Base-by-base conservation (phyloP, 2,797 vertebrate species). In the Ceryle rudis region DNA sequence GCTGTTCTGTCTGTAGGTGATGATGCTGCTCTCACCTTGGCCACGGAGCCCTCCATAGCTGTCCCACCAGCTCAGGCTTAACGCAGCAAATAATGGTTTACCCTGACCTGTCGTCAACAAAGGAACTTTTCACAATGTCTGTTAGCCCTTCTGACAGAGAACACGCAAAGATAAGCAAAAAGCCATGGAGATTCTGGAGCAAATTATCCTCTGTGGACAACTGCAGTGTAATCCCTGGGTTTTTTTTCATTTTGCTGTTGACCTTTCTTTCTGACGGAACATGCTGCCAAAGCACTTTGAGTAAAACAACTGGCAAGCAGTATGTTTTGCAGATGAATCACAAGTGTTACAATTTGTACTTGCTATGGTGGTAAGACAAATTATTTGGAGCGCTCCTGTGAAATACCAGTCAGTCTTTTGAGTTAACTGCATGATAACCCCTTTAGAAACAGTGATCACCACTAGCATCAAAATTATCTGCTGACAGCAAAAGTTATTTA, bases 401-500 rank as follows among this genome's bases (percentile, higher is more conserved):
- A 97, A 96, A 96, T 90, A 88, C 86, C 88, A 54, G 10, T 75
- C 75, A 85, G 70, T 88, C 67, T 92, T 96, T 67, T 5, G 21
- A 91, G 81, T 88, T 92, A 95, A 93, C 89, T 94, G 88, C 86
- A 86, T 23, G 65, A 75, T 80, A 80, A 91, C 52, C 55, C n/a
- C 81, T 83, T 93, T 55, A 86, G 92, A 95, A 96, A 80, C 83
- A 92, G 88, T 11, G 20, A 65, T 78, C 39, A 22, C 79, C 69
- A 18, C 42, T 14, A 60, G 33, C 5, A 23, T 84, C 88, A 74
- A 84, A 96, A 11, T 89, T 84, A 92, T 42, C 84, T 86, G 60
- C 90, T 95, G 77, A 95, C 81, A 94, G 66, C 54, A 86, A 3
- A 82, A 84, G 81, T 73, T 95, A 93, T 91, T 96, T 97, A 90